These are phyloP conservation scores for Lethenteron reissneri DNA, from an alignment of 2,113 vertebrate species.

Conservation along the genomic window DNA sequence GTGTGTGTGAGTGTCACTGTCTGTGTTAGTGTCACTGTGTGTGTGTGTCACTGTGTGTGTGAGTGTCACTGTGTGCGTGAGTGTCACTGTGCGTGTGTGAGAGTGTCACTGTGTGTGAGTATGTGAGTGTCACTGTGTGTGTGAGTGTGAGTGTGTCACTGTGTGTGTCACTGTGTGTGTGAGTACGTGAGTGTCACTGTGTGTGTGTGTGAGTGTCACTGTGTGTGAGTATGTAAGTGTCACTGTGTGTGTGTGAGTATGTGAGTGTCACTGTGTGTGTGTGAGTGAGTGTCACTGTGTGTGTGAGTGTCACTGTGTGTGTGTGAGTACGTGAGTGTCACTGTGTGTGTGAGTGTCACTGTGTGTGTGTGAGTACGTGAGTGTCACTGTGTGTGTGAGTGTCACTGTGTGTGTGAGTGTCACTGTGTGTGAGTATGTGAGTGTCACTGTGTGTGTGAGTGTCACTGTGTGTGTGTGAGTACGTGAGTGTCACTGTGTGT, in stretches of 20 bases:
- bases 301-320: neutral
- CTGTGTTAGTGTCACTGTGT: neutral
- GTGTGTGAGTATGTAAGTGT: neutral
- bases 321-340: neutral
- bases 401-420: neutral
- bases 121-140: neutral
- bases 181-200: neutral
- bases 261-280: neutral
- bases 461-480: neutral
- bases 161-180: neutral
- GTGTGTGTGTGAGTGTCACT: neutral
- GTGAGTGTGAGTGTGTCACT: neutral
- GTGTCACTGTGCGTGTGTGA: neutral
- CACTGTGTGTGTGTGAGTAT: neutral
- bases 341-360: neutral
- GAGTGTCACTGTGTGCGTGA: neutral
- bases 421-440: neutral
- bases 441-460: neutral
- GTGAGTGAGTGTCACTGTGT: neutral
- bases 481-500: neutral
- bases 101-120: neutral
- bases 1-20: neutral
- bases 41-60: neutral
- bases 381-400: neutral
- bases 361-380: constrained; percentile 4